Conservation (phyloP, 2,888 invertebrate species). For the Nesidiocoris tenuis region DNA sequence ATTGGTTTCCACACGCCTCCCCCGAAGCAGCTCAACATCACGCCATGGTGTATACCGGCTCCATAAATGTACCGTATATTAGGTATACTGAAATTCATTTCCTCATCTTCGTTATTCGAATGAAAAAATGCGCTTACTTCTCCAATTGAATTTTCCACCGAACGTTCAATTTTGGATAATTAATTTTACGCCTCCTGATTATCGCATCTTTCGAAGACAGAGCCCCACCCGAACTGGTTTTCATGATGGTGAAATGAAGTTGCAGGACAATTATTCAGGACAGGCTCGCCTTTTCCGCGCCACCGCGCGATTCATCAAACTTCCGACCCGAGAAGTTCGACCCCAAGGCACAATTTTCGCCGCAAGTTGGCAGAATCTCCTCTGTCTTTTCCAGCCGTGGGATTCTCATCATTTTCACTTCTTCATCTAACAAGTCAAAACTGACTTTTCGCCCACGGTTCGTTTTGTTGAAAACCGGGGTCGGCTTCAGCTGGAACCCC, state of each 20-base stretch:
- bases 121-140: too few species aligned
- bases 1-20: conserved; percentile 13
- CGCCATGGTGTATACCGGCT: neutral
- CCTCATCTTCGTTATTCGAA: too few species aligned
- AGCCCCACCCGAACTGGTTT: neutral
- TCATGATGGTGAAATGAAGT: neutral
- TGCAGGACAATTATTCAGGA: neutral
- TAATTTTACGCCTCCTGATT: too few species aligned
- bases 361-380: neutral
- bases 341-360: neutral
- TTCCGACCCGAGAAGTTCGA: neutral
- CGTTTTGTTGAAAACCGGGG: neutral
- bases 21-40: neutral
- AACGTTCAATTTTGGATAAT: too few species aligned
- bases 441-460: neutral
- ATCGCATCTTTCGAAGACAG: too few species aligned
- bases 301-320: neutral
- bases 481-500: neutral
- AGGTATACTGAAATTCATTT: too few species aligned
- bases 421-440: neutral
- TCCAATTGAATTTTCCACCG: too few species aligned
- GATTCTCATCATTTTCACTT: neutral
- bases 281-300: neutral
- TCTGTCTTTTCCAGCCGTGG: neutral
- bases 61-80: neutral